Evolutionary conservation across 2,113 vertebrate species (phyloP).

Genomic region (Argyrosomus japonicus): DNA sequence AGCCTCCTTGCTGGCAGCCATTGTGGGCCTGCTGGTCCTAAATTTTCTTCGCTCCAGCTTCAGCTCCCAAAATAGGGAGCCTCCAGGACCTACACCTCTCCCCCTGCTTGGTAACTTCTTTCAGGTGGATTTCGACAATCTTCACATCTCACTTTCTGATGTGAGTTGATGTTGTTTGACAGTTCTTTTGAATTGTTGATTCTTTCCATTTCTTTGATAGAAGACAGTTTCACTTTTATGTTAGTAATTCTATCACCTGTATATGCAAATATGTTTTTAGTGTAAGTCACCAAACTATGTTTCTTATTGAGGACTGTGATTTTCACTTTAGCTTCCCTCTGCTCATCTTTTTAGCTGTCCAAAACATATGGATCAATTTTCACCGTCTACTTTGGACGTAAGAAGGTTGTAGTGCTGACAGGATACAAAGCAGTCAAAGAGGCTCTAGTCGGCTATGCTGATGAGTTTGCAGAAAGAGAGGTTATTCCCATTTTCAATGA

Average conservation of each 20-base stretch:
- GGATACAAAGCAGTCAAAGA: constrained; percentile 86
- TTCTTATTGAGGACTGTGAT: background rate
- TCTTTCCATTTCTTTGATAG: background rate
- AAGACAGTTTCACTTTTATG: background rate
- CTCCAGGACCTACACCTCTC: constrained; percentile 74
- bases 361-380: constrained; percentile 87
- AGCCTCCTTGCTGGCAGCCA: constrained; percentile 24
- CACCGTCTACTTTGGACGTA: constrained; percentile 84
- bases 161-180: constrained; percentile 38
- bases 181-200: background rate
- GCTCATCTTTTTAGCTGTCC: constrained; percentile 80
- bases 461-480: constrained; percentile 83
- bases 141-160: constrained; percentile 40
- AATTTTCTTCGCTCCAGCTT: constrained; percentile 34
- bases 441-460: constrained; percentile 83
- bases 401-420: constrained; percentile 84
- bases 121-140: constrained; percentile 63
- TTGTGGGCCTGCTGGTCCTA: constrained; percentile 49
- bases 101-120: constrained; percentile 78
- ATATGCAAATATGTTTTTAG: background rate
- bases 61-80: constrained; percentile 43
- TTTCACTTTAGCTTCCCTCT: background rate
- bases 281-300: background rate
- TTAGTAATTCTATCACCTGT: background rate
- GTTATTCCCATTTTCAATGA: constrained; percentile 54